Evolutionary conservation across 2,797 vertebrate genomes (phyloP).

Genomic region (Catostomus latipinnis): DNA sequence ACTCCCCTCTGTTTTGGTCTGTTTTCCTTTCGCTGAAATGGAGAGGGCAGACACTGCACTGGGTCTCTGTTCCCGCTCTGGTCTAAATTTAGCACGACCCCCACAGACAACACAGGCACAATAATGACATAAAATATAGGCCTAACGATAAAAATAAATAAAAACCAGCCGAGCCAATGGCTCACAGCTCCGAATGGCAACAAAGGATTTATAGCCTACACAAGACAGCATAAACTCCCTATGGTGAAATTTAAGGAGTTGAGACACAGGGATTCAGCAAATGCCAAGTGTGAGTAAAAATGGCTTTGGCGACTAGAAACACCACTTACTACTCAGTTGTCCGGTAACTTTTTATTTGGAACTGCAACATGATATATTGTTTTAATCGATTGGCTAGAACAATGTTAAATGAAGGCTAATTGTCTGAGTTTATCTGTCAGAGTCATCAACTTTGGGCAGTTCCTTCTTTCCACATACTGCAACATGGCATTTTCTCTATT

Average conservation of each 20-base stretch:
- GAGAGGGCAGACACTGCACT: not conserved
- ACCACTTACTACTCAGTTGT: no score
- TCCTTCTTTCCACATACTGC: conserved; percentile 21
- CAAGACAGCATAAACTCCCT: no score
- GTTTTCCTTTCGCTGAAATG: conserved; percentile 8
- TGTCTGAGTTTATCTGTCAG: not conserved
- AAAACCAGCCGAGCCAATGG: not conserved
- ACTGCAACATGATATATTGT: no score
- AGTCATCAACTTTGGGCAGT: conserved; percentile 17
- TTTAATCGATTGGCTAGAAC: no score
- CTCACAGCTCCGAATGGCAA: not conserved
- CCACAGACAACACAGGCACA: not conserved
- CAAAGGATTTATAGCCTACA: not conserved
- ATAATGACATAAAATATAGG: not conserved
- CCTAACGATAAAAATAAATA: not conserved
- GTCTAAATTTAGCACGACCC: not conserved
- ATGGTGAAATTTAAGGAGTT: no score
- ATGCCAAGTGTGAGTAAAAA: no score
- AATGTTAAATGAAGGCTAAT: no score
- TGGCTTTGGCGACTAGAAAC: no score
- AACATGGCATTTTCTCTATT: conserved; percentile 52
- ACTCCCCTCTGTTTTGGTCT: conserved; percentile 11
- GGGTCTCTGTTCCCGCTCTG: not conserved
- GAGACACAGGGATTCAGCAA: no score
- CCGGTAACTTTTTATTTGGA: no score